Evolutionary conservation across 92 coral and sea anemone genomes (phyloP).

Genomic region (Bergia sp.): DNA sequence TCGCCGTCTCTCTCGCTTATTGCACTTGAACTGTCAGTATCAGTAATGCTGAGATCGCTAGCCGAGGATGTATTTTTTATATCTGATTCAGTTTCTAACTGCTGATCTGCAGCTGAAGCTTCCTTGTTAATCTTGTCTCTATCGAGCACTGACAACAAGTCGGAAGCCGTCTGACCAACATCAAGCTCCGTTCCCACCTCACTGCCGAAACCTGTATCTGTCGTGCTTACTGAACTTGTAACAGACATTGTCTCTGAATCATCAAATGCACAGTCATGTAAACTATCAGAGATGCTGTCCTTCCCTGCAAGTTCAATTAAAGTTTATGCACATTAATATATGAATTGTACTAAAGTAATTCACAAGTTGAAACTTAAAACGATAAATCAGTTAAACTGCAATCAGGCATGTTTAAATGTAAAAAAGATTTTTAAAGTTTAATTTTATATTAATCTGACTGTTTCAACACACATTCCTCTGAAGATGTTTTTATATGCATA

Average conservation of each 20-base stretch:
- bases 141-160: slow-evolving; percentile 33
- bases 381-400: too few relatives aligned
- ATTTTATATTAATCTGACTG: too few relatives aligned
- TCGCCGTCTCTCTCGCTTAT: slow-evolving; percentile 7
- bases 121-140: slow-evolving; percentile 45
- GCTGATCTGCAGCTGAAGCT: slow-evolving; percentile 36
- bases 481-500: too few relatives aligned
- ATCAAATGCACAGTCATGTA: slow-evolving; percentile 55
- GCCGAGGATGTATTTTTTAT: slow-evolving; percentile 48
- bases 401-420: too few relatives aligned
- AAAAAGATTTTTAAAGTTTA: too few relatives aligned
- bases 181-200: slow-evolving; percentile 70
- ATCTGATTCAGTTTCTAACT: slow-evolving; percentile 44
- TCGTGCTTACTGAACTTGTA: slow-evolving; percentile 60
- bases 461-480: too few relatives aligned
- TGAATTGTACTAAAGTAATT: background rate
- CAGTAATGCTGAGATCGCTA: slow-evolving; percentile 60
- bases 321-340: background rate
- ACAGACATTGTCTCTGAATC: slow-evolving; percentile 74
- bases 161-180: slow-evolving; percentile 31
- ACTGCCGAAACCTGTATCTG: slow-evolving; percentile 76
- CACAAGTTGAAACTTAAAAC: background rate
- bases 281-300: slow-evolving; percentile 14
- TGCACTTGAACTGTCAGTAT: slow-evolving; percentile 55
- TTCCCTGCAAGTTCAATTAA: slow-evolving; percentile 9